Evolutionary conservation across 2,797 vertebrate genomes (phyloP).

Genomic region (Parambassis ranga): DNA sequence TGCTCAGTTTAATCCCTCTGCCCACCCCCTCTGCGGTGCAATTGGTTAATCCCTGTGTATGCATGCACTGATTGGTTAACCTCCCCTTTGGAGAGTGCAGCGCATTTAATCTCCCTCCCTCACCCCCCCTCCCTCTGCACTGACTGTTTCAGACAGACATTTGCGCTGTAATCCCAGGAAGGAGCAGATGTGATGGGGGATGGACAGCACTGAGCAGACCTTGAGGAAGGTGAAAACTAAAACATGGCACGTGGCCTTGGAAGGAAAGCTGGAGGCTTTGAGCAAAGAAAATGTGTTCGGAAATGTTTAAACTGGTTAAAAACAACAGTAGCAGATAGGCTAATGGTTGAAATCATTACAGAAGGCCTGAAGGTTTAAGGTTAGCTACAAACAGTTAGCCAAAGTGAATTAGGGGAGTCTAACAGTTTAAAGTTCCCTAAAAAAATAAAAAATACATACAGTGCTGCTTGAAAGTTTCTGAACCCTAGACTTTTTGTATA

Average conservation of each 20-base stretch:
- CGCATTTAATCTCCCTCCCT: constrained; percentile 63
- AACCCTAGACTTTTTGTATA: no score
- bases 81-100: constrained; percentile 55
- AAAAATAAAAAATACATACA: no score
- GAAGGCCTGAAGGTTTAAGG: no score
- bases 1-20: constrained; percentile 62
- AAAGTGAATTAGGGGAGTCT: no score
- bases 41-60: constrained; percentile 78
- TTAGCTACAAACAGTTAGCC: no score
- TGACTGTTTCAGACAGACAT: constrained; percentile 73
- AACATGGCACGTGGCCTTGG: not conserved
- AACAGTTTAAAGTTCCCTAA: no score
- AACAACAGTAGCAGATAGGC: no score
- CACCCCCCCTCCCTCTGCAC: constrained; percentile 54
- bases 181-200: constrained; percentile 80
- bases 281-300: not conserved
- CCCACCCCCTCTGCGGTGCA: constrained; percentile 60
- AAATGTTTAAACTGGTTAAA: not conserved
- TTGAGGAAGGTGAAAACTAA: constrained; percentile 71
- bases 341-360: no score
- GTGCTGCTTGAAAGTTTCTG: no score
- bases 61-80: constrained; percentile 69
- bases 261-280: not conserved
- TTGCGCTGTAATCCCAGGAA: constrained; percentile 74
- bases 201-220: constrained; percentile 59